These are phyloP conservation scores for Quiscalus mexicanus DNA, from an alignment of 2,113 vertebrate genomes.

Conservation along the genomic window DNA sequence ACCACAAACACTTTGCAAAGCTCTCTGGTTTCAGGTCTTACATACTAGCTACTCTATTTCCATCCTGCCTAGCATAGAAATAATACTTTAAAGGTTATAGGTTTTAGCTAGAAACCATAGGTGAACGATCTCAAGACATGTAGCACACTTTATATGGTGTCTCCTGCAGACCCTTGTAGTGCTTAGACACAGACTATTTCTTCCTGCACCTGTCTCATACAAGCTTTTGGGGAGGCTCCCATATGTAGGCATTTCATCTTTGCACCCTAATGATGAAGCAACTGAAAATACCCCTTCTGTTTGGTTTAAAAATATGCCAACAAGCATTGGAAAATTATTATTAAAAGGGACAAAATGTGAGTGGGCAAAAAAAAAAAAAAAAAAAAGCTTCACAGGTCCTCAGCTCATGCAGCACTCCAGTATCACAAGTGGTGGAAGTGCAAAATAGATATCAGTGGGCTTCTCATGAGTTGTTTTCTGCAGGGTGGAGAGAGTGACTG, in stretches of 20 bases:
- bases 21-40: background rate
- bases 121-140: background rate
- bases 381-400: background rate
- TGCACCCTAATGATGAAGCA: accelerated
- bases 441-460: background rate
- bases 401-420: background rate
- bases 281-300: background rate
- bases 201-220: background rate
- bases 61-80: background rate
- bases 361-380: background rate
- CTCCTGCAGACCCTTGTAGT: background rate
- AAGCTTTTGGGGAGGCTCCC: background rate
- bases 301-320: background rate
- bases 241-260: accelerated
- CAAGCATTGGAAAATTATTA: background rate
- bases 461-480: background rate
- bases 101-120: background rate
- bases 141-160: background rate
- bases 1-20: background rate
- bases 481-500: background rate
- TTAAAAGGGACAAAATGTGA: background rate
- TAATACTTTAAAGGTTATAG: background rate
- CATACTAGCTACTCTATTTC: background rate
- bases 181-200: background rate
- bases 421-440: background rate